Conservation (phyloP, 64 coral and sea anemone species). For the Dendronephthya gigantea region DNA sequence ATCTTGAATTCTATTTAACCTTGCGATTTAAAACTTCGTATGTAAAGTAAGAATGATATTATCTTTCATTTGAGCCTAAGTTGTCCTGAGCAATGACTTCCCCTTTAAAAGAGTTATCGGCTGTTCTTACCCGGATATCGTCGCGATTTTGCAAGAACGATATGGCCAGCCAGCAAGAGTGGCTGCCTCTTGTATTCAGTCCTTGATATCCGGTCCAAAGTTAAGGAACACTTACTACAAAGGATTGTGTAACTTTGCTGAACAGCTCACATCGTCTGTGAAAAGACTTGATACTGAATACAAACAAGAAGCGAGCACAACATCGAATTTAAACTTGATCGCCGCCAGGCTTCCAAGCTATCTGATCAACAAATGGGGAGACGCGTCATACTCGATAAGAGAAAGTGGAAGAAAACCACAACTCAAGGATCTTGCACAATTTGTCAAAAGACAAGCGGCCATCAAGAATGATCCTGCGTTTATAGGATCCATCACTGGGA, state of each 20-base stretch:
- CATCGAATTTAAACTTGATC: conserved; percentile 41
- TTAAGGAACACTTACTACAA: conserved; percentile 23
- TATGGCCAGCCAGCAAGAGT: conserved; percentile 43
- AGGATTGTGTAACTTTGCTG: conserved; percentile 45
- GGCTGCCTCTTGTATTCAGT: conserved; percentile 45
- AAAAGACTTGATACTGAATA: conserved; percentile 36
- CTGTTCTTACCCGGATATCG: conserved; percentile 43
- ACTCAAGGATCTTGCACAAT: too few species aligned
- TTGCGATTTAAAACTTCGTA: too few species aligned
- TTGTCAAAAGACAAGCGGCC: conserved; percentile 41
- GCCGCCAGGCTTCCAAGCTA: conserved; percentile 31
- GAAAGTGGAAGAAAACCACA: conserved; percentile 25
- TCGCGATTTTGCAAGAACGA: conserved; percentile 35
- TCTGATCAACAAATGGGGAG: conserved; percentile 43
- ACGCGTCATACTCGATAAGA: conserved; percentile 35
- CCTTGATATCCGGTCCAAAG: background rate
- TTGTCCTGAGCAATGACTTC: too few species aligned
- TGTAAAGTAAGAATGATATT: too few species aligned
- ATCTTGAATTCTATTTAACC: too few species aligned
- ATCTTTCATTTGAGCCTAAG: too few species aligned
- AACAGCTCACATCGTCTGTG: conserved; percentile 41
- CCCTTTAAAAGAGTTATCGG: conserved; percentile 25
- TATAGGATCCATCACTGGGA: background rate
- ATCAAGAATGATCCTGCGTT: conserved; percentile 24
- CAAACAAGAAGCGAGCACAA: conserved; percentile 43